Evolutionary conservation across 2,113 vertebrate species (phyloP).

Genomic region (Uria aalge): DNA sequence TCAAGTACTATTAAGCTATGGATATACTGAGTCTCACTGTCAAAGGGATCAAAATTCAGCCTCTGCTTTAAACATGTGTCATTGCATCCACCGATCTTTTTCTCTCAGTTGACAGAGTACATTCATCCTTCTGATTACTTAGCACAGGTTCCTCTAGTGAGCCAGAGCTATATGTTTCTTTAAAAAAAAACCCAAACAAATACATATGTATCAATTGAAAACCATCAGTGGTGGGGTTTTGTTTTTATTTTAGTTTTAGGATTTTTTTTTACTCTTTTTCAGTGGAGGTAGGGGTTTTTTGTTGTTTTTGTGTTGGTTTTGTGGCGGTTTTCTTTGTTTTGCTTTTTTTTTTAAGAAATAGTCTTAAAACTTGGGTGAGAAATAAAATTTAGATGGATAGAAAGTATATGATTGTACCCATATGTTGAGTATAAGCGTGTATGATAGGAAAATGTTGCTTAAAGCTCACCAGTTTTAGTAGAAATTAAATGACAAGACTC

Average conservation of each 20-base stretch:
- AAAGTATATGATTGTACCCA: background rate
- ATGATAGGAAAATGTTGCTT: background rate
- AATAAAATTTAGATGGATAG: background rate
- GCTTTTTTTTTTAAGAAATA: background rate
- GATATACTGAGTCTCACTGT: background rate
- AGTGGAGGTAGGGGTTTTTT: background rate
- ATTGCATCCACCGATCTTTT: background rate
- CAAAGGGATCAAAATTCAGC: background rate
- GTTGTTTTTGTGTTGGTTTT: background rate
- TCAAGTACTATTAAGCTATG: background rate
- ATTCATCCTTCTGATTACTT: background rate
- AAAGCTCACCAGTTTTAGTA: background rate
- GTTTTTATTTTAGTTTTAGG: background rate
- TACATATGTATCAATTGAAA: background rate
- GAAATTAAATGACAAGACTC: background rate
- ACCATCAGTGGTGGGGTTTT: background rate
- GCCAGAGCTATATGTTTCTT: background rate
- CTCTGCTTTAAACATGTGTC: background rate
- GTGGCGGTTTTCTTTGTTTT: background rate
- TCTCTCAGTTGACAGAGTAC: background rate
- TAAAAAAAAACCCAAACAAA: background rate
- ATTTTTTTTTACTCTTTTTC: background rate
- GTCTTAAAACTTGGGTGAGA: background rate
- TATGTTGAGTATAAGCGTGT: background rate
- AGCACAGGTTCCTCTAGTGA: background rate